Conservation (phyloP, 1,140 invertebrate genomes). For the Drosophila kohkoa region DNA sequence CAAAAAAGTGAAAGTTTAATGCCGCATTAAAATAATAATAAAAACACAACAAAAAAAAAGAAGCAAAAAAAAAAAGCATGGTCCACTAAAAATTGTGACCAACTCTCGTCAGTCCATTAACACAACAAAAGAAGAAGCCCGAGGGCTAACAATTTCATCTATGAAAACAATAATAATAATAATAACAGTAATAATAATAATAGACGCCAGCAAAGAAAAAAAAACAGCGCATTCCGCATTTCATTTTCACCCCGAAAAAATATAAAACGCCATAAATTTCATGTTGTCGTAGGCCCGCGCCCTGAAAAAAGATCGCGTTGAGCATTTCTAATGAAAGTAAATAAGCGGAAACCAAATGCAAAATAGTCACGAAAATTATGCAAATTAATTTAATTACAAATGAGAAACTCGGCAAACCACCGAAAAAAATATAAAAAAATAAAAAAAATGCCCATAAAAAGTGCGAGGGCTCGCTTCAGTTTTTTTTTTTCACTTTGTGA, state of each 20-base stretch:
- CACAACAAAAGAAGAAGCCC: constrained; percentile 65
- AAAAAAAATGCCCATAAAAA: constrained; percentile 55
- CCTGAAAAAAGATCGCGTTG: not conserved
- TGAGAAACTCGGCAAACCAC: constrained; percentile 62
- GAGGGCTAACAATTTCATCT: constrained; percentile 42
- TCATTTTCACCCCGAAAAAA: constrained; percentile 56
- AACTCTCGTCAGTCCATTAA: constrained; percentile 57
- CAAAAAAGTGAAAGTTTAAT: constrained; percentile 83
- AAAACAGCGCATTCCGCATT: constrained; percentile 21
- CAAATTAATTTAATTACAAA: constrained; percentile 84
- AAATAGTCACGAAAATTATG: constrained; percentile 76
- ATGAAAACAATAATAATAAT: constrained; percentile 53
- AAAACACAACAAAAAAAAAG: constrained; percentile 34
- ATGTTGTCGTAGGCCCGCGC: constrained; percentile 76
- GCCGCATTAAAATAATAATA: constrained; percentile 63
- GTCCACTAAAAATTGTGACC: constrained; percentile 76
- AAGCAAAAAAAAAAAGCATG: constrained; percentile 54
- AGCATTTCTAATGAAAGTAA: constrained; percentile 83
- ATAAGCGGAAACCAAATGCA: constrained; percentile 49
- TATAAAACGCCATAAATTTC: constrained; percentile 63
- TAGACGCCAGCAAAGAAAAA: constrained; percentile 28
- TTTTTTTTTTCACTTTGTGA: too few species aligned
- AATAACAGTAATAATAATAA: constrained; percentile 25
- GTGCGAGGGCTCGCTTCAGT: constrained; percentile 55
- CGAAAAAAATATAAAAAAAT: constrained; percentile 31